These are phyloP conservation scores for Myotis pilosus DNA, from an alignment of 2,797 vertebrate genomes.

Conservation along the genomic window DNA sequence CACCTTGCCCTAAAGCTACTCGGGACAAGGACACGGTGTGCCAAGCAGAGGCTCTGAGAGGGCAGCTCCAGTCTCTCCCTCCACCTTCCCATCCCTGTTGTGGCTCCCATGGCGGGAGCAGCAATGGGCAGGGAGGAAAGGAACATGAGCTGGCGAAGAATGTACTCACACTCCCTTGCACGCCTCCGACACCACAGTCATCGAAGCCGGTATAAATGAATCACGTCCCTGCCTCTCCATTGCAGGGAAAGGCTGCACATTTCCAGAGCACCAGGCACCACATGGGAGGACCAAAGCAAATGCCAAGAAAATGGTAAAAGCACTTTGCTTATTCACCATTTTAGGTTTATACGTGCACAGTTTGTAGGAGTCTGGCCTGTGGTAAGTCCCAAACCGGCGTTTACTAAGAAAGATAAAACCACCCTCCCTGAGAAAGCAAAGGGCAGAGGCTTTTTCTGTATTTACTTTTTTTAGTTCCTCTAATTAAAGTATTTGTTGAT, in stretches of 20 bases:
- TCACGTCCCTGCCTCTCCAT: neutral
- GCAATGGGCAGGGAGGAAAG: neutral
- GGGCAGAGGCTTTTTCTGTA: neutral
- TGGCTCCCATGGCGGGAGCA: neutral
- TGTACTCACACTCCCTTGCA: neutral
- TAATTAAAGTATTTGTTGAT: slow-evolving; percentile 70
- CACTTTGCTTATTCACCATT: neutral
- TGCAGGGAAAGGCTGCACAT: neutral
- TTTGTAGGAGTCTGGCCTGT: neutral
- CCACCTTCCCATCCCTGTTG: neutral
- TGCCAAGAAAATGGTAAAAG: neutral
- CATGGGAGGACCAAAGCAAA: neutral
- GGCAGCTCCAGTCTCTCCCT: neutral
- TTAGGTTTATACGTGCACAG: neutral
- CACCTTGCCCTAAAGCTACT: neutral
- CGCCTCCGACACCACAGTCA: neutral
- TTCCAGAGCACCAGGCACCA: neutral
- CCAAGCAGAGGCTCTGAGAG: neutral
- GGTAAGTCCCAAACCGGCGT: neutral
- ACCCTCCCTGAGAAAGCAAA: slow-evolving; percentile 23
- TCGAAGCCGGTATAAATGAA: neutral
- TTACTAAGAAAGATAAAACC: neutral
- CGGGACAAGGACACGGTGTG: neutral
- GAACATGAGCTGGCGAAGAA: neutral
- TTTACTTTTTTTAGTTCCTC: neutral